Base-by-base conservation (phyloP, 2,888 invertebrate genomes). In the Eretmocerus hayati region DNA sequence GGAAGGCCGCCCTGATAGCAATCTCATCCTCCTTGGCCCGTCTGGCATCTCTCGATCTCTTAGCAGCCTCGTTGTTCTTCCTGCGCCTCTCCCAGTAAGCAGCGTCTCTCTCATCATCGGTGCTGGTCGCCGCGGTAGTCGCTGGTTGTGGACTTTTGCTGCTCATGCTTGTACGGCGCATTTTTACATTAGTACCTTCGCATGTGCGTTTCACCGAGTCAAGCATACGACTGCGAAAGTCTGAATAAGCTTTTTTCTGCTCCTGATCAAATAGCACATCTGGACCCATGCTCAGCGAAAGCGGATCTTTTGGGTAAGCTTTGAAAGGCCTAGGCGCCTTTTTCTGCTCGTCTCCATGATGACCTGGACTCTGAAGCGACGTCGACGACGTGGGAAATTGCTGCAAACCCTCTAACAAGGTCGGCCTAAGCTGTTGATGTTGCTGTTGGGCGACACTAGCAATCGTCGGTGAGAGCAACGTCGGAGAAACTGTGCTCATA, bases 31-130 rank as follows among this genome's bases (percentile, higher is more conserved):
- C 95, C 61, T 94, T 89, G 36, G 87, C 82, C 59, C 92, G 78
- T 50, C 96, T 77, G 1, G 91, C 83, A 63, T 96, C 95, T 3
- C 96, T 77, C 0, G 93, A 94, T 58, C 92, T 80, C 71, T 96
- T 96, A 0, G 96, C 96, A 0, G 96, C 95, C 55, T 86, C 89
- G 68, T 96, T 96, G 70, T 96, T 96, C 65, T 91, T 90, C 56
- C 87, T 80, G 9, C 95, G 75, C 47, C 92, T 81, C 60, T 90
- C 92, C 75, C 86, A 85, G 66, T 96, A 96, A 0, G 86, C 82
- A 3, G 87, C 86, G 65, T 93, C 91, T 61, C 87, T 78, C 46
- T 68, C 68, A 11, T 66, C 58, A 19, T 62, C 56, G 16, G 63
- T 56, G 51, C 65, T 60, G 5, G 35, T 63, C n/a, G n/a, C n/a